A percentile compares a stretch with the other conserved stretches of the same genome.
Conservation (phyloP, 2,797 vertebrate species). For the Pyrrhura leucotis region DNA sequence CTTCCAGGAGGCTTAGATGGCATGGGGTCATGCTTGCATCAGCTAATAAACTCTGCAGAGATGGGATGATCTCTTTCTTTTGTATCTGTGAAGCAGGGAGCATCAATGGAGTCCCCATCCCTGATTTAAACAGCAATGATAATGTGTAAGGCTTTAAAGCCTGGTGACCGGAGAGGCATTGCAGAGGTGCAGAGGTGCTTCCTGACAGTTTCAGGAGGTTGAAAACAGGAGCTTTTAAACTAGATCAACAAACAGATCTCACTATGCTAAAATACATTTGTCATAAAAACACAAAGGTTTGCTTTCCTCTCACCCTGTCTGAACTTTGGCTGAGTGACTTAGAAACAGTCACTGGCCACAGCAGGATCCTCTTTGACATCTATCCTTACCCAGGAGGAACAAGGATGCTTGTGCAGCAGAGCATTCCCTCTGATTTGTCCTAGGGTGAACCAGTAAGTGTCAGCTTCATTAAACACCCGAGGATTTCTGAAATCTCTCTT, state of each 20-base stretch:
- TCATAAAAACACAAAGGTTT: not conserved
- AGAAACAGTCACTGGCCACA: not conserved
- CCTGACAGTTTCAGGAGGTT: not conserved
- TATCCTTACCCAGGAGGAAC: not conserved
- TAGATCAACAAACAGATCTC: not conserved
- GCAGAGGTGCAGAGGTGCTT: not conserved
- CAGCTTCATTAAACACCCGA: not conserved
- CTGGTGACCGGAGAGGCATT: not conserved
- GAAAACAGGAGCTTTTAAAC: not conserved
- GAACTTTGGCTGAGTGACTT: not conserved
- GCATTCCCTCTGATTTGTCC: not conserved
- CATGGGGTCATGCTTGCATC: slow-evolving; percentile 46
- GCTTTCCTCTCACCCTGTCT: not conserved
- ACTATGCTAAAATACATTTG: not conserved
- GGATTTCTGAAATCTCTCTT: not conserved
- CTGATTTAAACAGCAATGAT: not conserved
- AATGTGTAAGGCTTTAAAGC: not conserved
- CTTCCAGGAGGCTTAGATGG: slow-evolving; percentile 32
- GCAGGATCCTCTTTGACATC: not conserved
- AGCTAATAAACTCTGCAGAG: slow-evolving; percentile 10
- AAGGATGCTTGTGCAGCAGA: not conserved
- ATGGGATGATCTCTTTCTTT: not conserved
- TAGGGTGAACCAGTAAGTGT: not conserved
- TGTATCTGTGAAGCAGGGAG: not conserved
- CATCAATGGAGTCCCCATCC: not conserved